phyloP scores from a whole-genome alignment of 2,113 vertebrate species.

The Cinclus mexicanus region DNA sequence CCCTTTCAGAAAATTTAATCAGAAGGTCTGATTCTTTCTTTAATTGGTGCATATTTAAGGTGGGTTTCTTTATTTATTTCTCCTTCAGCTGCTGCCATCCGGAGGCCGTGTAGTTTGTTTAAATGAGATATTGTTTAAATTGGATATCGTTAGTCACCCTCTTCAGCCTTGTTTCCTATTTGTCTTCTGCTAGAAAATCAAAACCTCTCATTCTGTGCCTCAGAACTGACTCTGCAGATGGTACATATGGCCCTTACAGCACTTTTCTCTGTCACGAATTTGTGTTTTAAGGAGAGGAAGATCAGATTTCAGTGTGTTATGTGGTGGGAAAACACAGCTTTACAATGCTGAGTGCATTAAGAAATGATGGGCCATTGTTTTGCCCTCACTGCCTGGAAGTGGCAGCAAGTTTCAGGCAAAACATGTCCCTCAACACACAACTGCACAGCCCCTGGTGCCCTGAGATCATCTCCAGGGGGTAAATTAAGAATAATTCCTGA shows the following conservation, averaged over 20 bases:
- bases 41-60: not conserved
- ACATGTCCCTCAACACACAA: not conserved
- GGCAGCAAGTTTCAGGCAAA: not conserved
- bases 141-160: not conserved
- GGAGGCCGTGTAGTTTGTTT: constrained; percentile 24
- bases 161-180: not conserved
- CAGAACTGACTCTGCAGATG: not conserved
- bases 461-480: not conserved
- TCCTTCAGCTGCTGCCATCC: constrained; percentile 53
- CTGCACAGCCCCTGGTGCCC: no score
- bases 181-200: not conserved
- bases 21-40: not conserved
- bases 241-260: not conserved
- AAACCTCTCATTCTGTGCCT: not conserved
- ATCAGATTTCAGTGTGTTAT: constrained; percentile 16
- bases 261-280: not conserved
- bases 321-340: constrained; percentile 5
- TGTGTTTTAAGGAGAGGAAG: not conserved
- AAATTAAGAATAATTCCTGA: not conserved
- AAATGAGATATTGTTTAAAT: not conserved
- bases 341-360: constrained; percentile 11
- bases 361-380: not conserved
- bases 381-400: not conserved
- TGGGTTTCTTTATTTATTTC: not conserved
- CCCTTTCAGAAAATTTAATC: not conserved